Base-by-base conservation (phyloP, 2,888 invertebrate species). In the Phaedon cochleariae region DNA sequence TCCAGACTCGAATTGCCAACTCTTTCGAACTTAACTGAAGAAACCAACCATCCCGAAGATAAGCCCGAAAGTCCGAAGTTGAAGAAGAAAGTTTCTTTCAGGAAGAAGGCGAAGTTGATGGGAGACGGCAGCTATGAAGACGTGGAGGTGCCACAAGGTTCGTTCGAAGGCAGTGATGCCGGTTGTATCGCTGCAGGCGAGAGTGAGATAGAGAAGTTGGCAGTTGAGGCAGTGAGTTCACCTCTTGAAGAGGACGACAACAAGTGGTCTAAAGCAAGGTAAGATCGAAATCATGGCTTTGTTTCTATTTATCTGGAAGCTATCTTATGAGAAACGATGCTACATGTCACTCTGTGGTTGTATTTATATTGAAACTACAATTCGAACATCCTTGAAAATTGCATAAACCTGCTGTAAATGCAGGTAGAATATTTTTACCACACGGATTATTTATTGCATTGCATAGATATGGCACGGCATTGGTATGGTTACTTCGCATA, bases 241-340 rank as follows among this genome's bases (percentile, higher is more conserved):
- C 80, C 81, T 45, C 68, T 80, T 34, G 82, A 82, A 67, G 81
- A 83, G 59, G 81, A 82, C 63, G 77, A 78, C 65, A 80, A 80
- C 65, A 80, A 81, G 80, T 83, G 83, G 83, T 84, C 83, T 68
- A 82, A 81, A 80, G 73, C 77, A 77, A 80, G 78, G 84, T 84
- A 77, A 81, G 83, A 69, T 45, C 15, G 34, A n/a, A 41, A 18
- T 22, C 4, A 26, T 18, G 9, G 21, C 18, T 49, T 18, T 49
- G 3, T 46, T 46, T 46, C 46, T n/a, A n/a, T 46, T 46, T 46
- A 18, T 18, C 20, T n/a, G 9, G 17, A 18, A 4, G 9, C 46
- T 15, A 41, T n/a, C 12, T 41, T 41, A 41, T 15, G 15, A 12
- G 41, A 41, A 41, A 41, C 15, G 1, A n/a, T n/a, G n/a, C n/a